A percentile compares a stretch with the other conserved stretches of the same genome.
Evolutionary conservation across 1,140 invertebrate genomes (phyloP).

Genomic region (Galleria mellonella): DNA sequence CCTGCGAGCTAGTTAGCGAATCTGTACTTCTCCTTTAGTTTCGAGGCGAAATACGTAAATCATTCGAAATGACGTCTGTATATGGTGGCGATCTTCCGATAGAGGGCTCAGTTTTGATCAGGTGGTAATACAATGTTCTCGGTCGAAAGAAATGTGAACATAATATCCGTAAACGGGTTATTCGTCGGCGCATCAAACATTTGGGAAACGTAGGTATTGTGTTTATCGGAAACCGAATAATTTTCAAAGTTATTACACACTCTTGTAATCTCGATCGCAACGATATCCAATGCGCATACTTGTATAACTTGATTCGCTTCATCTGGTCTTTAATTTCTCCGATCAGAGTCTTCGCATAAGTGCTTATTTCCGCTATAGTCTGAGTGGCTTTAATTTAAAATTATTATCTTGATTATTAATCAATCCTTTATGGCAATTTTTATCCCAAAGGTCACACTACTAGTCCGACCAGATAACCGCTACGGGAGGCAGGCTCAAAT

Average conservation of each 20-base stretch:
- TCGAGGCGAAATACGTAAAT: slow-evolving; percentile 42
- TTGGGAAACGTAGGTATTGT: background rate
- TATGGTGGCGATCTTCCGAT: slow-evolving; percentile 31
- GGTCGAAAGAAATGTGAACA: slow-evolving; percentile 37
- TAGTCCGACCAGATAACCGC: slow-evolving; percentile 19
- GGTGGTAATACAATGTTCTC: slow-evolving; percentile 28
- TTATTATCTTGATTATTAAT: slow-evolving; percentile 17
- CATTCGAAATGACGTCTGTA: slow-evolving; percentile 56
- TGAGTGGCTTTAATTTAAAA: slow-evolving; percentile 6
- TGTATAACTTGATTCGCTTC: too few relatives aligned
- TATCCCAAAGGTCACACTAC: slow-evolving; percentile 22
- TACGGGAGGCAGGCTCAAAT: slow-evolving; percentile 34
- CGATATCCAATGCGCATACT: too few relatives aligned
- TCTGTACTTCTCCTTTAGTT: slow-evolving; percentile 18
- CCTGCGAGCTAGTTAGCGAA: slow-evolving; percentile 56
- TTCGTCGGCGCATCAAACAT: slow-evolving; percentile 34
- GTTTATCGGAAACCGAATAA: too few relatives aligned
- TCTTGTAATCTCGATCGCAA: too few relatives aligned
- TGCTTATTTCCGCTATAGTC: background rate
- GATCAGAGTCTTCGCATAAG: background rate
- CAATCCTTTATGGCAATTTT: slow-evolving; percentile 26
- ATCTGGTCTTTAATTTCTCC: background rate
- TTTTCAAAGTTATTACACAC: too few relatives aligned
- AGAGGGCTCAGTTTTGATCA: slow-evolving; percentile 39
- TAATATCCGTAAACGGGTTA: slow-evolving; percentile 48